phyloP scores from a whole-genome alignment of 2,797 vertebrate genomes.

The Megaceryle alcyon region DNA sequence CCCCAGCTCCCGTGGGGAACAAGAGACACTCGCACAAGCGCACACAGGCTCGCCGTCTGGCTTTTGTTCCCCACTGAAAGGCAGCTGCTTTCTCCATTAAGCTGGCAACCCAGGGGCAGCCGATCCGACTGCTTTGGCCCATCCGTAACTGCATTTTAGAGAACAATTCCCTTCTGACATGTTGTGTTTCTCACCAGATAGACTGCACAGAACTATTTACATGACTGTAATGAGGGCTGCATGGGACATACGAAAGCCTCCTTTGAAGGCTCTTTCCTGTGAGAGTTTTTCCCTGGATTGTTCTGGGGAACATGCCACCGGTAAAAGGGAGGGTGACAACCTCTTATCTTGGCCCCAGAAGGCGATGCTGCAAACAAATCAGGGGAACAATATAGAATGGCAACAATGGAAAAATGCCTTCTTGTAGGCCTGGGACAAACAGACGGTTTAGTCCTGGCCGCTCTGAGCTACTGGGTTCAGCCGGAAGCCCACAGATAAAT shows the following conservation, averaged over 20 bases:
- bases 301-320: conserved; percentile 32
- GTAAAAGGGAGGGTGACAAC: conserved; percentile 5
- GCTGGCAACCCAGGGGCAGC: not conserved
- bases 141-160: not conserved
- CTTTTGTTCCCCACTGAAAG: not conserved
- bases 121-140: not conserved
- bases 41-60: not conserved
- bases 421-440: conserved; percentile 15
- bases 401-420: conserved; percentile 52
- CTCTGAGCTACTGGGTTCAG: conserved; percentile 12
- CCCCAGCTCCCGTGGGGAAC: not conserved
- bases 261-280: conserved; percentile 23
- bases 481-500: conserved; percentile 39
- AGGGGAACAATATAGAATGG: not conserved
- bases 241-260: not conserved
- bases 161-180: conserved; percentile 21
- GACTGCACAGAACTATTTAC: not conserved
- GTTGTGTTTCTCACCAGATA: not conserved
- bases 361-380: conserved; percentile 13
- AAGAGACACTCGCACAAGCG: not conserved
- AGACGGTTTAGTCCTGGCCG: not conserved
- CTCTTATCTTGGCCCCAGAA: conserved; percentile 71
- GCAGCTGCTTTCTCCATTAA: conserved; percentile 53
- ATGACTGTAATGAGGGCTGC: not conserved
- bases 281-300: conserved; percentile 53